Conservation (phyloP, 2,888 invertebrate species). For the Clepsis dumicolana region DNA sequence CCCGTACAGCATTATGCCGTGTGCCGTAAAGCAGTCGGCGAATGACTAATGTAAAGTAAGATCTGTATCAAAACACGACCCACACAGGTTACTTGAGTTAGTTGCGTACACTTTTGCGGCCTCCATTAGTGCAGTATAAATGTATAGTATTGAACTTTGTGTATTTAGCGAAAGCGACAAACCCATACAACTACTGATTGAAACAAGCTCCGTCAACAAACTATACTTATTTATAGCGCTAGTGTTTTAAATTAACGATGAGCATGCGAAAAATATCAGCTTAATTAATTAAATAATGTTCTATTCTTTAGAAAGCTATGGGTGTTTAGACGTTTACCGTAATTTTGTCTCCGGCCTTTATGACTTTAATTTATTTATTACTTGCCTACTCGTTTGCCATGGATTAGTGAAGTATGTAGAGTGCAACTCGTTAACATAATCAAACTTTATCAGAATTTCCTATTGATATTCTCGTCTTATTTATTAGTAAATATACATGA, state of each 20-base stretch:
- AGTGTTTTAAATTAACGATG: not conserved
- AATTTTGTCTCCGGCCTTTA: too few relatives aligned
- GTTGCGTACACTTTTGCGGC: constrained; percentile 11
- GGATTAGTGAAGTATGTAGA: not conserved
- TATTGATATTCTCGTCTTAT: not conserved
- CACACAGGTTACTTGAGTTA: constrained; percentile 13
- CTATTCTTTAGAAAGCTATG: too few relatives aligned
- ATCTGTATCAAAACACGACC: constrained; percentile 32
- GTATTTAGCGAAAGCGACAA: not conserved
- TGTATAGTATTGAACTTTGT: constrained; percentile 2
- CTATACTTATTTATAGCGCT: not conserved
- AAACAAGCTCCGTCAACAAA: not conserved
- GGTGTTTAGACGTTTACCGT: too few relatives aligned
- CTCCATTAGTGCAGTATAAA: not conserved
- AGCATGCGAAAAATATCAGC: too few relatives aligned
- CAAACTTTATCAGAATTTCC: not conserved
- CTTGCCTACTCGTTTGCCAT: not conserved
- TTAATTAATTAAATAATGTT: too few relatives aligned
- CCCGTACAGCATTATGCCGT: constrained; percentile 30
- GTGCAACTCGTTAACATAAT: not conserved
- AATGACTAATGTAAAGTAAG: constrained; percentile 6
- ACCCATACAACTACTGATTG: constrained; percentile 9
- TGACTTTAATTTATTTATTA: not conserved
- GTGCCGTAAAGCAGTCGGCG: constrained; percentile 9
- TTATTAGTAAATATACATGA: constrained; percentile 30